phyloP scores from a whole-genome alignment of 2,797 vertebrate species.

The Mormyrops attenuatus region DNA sequence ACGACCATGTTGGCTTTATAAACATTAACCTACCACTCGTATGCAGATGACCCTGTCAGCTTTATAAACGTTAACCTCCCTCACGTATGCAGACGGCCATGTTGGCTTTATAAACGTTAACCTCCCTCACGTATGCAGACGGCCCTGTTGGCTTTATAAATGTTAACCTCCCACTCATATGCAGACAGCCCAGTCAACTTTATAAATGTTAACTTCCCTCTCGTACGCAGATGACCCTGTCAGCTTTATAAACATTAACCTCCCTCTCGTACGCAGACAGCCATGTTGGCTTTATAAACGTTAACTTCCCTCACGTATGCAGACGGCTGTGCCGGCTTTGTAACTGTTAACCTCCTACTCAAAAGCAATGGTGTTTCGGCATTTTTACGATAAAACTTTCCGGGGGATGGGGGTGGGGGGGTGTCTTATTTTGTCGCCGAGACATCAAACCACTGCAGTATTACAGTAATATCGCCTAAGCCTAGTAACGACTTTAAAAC shows the following conservation, averaged over 20 bases:
- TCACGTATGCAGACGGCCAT: neutral
- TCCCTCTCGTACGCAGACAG: too few relatives aligned
- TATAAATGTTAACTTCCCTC: neutral
- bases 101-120: neutral
- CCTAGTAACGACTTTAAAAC: too few relatives aligned
- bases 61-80: neutral
- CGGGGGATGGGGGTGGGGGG: too few relatives aligned
- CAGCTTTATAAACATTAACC: neutral
- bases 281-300: too few relatives aligned
- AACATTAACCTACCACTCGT: neutral
- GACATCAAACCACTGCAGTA: too few relatives aligned
- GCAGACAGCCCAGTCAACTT: neutral
- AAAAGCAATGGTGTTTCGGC: neutral
- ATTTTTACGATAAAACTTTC: neutral
- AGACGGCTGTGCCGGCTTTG: neutral
- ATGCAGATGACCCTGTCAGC: neutral
- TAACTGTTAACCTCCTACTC: neutral
- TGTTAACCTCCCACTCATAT: neutral
- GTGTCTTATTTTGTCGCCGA: too few relatives aligned
- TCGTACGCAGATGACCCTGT: too few relatives aligned
- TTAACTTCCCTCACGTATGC: neutral
- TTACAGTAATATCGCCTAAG: too few relatives aligned
- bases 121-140: neutral
- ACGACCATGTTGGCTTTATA: too few relatives aligned
- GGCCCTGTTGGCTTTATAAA: neutral